phyloP scores from a whole-genome alignment of 2,797 vertebrate genomes.

The Anas acuta region DNA sequence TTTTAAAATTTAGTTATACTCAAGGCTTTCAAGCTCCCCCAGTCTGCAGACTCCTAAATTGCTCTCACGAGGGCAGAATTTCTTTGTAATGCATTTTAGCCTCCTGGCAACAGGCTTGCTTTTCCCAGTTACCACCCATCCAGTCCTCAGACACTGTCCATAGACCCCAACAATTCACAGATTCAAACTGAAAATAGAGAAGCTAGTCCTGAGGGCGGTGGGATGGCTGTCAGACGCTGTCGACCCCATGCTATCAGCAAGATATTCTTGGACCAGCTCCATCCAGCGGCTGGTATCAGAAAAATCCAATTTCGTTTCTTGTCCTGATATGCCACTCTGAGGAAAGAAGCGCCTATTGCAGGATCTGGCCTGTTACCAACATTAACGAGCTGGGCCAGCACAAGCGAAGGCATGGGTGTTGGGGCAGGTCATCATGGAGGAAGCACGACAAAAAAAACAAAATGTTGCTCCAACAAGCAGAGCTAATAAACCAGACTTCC shows the following conservation, averaged over 20 bases:
- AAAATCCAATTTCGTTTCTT: not conserved
- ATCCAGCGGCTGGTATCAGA: not conserved
- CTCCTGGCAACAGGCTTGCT: not conserved
- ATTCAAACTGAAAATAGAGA: not conserved
- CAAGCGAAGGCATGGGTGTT: not conserved
- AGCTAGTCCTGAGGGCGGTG: not conserved
- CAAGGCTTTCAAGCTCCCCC: not conserved
- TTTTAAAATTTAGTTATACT: not conserved
- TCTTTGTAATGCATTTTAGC: not conserved
- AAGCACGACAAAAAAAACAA: fast-evolving
- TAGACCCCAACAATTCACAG: not conserved
- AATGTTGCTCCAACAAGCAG: not conserved
- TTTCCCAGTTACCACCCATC: not conserved
- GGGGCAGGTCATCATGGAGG: not conserved
- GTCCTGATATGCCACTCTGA: conserved; percentile 6
- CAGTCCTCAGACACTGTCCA: not conserved
- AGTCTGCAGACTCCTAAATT: not conserved
- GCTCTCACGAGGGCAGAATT: not conserved
- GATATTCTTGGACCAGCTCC: not conserved
- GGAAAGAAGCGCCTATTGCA: conserved; percentile 26
- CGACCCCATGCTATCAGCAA: fast-evolving
- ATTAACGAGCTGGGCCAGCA: not conserved
- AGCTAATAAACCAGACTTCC: not conserved
- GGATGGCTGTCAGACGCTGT: not conserved
- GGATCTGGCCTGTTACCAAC: not conserved